Conservation (phyloP, 1,140 invertebrate species). For the Atta cephalotes region DNA sequence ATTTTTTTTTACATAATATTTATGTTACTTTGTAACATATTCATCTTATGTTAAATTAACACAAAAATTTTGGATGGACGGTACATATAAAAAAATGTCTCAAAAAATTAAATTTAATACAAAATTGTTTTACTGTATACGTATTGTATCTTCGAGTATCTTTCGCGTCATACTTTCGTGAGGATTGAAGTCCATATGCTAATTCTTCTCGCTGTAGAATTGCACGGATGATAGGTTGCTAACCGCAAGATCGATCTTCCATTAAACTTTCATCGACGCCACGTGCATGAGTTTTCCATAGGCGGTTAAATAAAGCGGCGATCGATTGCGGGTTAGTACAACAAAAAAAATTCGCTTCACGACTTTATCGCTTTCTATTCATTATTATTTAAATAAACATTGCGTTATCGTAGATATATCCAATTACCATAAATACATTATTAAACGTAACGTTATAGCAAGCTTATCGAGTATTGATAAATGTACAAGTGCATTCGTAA, state of each 20-base stretch:
- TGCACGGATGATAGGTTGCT: conserved; percentile 42
- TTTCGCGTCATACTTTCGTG: neutral
- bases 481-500: neutral
- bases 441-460: neutral
- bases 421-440: conserved; percentile 4
- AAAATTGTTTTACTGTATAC: no score
- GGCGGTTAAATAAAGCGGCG: conserved; percentile 50
- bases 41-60: no score
- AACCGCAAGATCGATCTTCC: conserved; percentile 49
- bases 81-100: no score
- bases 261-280: conserved; percentile 53
- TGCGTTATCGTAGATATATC: neutral
- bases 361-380: conserved; percentile 11
- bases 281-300: conserved; percentile 52
- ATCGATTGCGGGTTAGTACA: conserved; percentile 34
- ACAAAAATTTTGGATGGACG: no score
- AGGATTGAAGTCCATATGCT: neutral
- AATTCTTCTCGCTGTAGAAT: conserved; percentile 41
- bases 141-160: neutral
- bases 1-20: no score
- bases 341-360: neutral
- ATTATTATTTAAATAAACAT: conserved; percentile 1
- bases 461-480: neutral
- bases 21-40: no score
- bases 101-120: no score